Evolutionary conservation across 1,140 invertebrate species (phyloP).

Genomic region (Trachymyrmex septentrionalis): DNA sequence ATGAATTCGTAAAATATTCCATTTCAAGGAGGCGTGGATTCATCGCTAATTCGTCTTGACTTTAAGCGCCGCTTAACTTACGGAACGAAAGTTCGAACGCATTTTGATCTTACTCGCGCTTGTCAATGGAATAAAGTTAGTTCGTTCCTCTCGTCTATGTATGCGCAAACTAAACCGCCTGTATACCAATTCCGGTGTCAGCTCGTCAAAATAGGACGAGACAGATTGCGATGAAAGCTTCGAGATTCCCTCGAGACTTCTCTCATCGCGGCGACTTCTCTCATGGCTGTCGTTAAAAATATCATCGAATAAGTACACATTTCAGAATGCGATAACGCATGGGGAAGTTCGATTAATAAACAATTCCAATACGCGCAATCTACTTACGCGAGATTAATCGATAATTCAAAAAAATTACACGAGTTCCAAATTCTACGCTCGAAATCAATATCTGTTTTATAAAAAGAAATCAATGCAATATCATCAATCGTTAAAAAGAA

Average conservation of each 20-base stretch:
- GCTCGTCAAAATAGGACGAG: constrained; percentile 33
- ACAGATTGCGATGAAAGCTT: constrained; percentile 7
- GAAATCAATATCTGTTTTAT: not conserved
- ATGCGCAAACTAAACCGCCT: constrained; percentile 59
- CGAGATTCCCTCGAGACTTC: not conserved
- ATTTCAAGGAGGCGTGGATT: constrained; percentile 48
- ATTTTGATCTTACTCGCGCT: constrained; percentile 62
- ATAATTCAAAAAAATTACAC: not conserved
- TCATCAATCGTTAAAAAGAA: not conserved
- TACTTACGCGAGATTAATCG: not conserved
- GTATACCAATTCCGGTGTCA: constrained; percentile 51
- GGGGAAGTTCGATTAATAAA: not conserved
- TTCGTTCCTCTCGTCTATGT: constrained; percentile 46
- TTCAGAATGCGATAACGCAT: not conserved
- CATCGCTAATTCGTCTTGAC: constrained; percentile 33
- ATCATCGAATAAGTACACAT: not conserved
- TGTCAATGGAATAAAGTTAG: constrained; percentile 71
- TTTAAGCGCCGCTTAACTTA: constrained; percentile 63
- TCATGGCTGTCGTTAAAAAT: constrained; percentile 18
- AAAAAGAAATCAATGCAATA: not conserved
- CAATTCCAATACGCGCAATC: not conserved
- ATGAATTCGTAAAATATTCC: constrained; percentile 68
- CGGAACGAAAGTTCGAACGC: constrained; percentile 63
- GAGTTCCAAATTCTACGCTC: not conserved
- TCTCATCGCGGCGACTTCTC: not conserved